phyloP scores from a whole-genome alignment of 1,140 invertebrate genomes.

The Chironomus striatipennis region DNA sequence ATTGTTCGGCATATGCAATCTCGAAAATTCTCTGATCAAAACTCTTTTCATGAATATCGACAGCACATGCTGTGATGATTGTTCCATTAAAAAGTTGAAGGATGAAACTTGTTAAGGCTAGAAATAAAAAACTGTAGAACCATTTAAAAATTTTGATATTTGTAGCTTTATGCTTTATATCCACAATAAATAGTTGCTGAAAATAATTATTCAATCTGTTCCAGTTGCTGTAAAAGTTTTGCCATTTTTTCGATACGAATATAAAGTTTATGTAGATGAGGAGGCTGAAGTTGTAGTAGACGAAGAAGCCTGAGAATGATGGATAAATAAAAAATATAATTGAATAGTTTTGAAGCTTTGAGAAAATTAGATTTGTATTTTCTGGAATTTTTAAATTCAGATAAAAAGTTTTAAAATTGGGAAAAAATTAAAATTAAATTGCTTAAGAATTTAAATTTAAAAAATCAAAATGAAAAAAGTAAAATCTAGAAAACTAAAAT shows the following conservation, averaged over 20 bases:
- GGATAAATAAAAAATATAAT: neutral
- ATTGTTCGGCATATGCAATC: neutral
- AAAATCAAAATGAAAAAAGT: too few species aligned
- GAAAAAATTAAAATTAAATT: too few species aligned
- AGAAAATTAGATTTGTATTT: too few species aligned
- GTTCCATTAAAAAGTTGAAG: neutral
- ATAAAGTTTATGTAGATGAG: neutral
- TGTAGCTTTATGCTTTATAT: neutral
- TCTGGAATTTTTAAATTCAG: too few species aligned
- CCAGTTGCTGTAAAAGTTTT: neutral
- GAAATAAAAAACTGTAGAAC: neutral
- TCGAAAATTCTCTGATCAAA: neutral
- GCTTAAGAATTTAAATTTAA: too few species aligned
- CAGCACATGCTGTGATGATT: neutral
- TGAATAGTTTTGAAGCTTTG: neutral
- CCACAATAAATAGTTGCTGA: neutral
- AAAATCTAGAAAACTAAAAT: too few species aligned
- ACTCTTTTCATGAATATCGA: neutral
- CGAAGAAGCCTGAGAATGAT: neutral
- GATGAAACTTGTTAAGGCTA: neutral
- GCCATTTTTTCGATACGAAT: neutral
- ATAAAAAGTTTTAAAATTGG: too few species aligned
- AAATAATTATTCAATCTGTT: neutral
- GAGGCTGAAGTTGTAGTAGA: neutral
- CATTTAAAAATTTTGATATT: slow-evolving; percentile 7